A percentile compares a stretch with the other conserved stretches of the same genome.
Evolutionary conservation across 2,113 vertebrate genomes (phyloP).

Genomic region (Toxostoma redivivum): DNA sequence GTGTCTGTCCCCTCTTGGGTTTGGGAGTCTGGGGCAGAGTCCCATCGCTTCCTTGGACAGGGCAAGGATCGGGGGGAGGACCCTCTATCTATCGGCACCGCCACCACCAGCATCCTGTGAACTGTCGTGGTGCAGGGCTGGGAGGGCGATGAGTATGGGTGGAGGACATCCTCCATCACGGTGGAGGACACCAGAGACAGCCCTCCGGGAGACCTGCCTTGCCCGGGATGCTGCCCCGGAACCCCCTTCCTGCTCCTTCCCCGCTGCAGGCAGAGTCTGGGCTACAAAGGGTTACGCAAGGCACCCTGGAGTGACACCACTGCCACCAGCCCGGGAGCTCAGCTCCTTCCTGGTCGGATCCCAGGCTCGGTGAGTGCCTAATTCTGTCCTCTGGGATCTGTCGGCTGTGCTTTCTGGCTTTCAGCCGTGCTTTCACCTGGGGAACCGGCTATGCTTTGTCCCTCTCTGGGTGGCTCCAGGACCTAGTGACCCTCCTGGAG

Average conservation of each 20-base stretch:
- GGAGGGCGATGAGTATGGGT: too few relatives aligned
- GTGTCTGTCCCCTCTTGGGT: not conserved
- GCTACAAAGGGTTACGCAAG: slow-evolving; percentile 53
- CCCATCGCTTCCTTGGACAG: not conserved
- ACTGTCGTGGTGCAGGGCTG: not conserved
- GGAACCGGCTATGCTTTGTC: not conserved
- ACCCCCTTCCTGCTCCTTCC: not conserved
- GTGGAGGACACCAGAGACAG: not conserved
- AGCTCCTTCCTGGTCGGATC: slow-evolving; percentile 59
- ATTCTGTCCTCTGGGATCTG: not conserved
- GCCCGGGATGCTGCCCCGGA: not conserved
- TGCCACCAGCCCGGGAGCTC: slow-evolving; percentile 15
- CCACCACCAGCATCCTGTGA: not conserved
- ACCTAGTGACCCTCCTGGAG: not conserved
- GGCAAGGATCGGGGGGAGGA: too few relatives aligned
- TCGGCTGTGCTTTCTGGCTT: not conserved
- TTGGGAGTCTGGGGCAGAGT: not conserved
- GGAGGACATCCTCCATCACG: not conserved
- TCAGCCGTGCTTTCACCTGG: not conserved
- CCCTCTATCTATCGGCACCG: rapidly evolving
- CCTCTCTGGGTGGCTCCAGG: not conserved
- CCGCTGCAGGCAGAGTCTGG: slow-evolving; percentile 20
- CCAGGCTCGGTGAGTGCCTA: slow-evolving; percentile 15
- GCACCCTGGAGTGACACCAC: slow-evolving; percentile 39
- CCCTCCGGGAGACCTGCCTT: not conserved